Evolutionary conservation across 1,140 invertebrate species (phyloP), one percentile per base, ranked within the genome.

Genomic region (Drosophila setifemur): DNA sequence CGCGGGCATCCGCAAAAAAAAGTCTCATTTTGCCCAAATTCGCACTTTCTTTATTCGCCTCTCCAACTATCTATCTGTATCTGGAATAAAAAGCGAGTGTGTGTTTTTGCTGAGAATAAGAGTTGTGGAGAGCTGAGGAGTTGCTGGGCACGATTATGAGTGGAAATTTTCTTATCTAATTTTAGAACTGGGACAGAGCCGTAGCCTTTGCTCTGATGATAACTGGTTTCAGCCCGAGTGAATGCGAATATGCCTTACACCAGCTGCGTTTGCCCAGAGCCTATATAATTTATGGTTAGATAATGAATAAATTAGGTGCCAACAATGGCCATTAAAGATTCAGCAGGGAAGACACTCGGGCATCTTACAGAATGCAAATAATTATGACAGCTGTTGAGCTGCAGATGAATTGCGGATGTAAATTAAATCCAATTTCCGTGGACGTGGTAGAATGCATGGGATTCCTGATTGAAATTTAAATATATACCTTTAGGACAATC

Each of bases 101-200:
- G 7, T 44, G 11, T 40, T n/a, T n/a, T n/a, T n/a, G n/a, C 7
- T 23, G 26, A 31, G 8, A 42, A 39, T 42, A 11, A 29, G 42
- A 53, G 47, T 47, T 39, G 18, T n/a, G n/a, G n/a, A n/a, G n/a
- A 16, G 33, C 16, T 18, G 14, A 14, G 48, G 25, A 52, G 48
- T 52, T 52, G 35, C 37, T 25, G 3, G 12, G 25, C 23, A 45
- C 19, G 29, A 18, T 29, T 55, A 47, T 49, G 35, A 70, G 40
- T 45, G 66, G 29, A 60, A 60, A 50, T 40, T 70, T 64, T 57
- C 57, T 76, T 76, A 76, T 76, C 66, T 64, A 48, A 43, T 12
- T 52, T 47, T 48, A 29, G 35, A 67, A 73, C 40, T 74, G 52
- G 61, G 50, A 25, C 71, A 67, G 40, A 73, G 53, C 11, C 9